Percentiles rank a stretch among this genome's conserved stretches.
phyloP scores from a whole-genome alignment of 2,113 vertebrate genomes.

The Tachysurus vachellii region DNA sequence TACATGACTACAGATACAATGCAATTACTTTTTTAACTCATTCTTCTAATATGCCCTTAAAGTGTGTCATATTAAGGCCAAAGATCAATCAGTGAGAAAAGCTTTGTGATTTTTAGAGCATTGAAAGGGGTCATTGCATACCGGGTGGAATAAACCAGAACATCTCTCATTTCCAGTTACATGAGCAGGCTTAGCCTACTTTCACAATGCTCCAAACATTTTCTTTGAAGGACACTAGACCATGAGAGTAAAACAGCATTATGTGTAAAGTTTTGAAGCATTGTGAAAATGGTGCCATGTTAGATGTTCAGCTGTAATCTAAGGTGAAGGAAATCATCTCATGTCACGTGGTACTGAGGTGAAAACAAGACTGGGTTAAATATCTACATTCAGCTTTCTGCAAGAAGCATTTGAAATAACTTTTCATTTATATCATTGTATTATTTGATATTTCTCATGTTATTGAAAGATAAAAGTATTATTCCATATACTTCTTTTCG shows the following conservation, averaged over 20 bases:
- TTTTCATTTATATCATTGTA: not conserved
- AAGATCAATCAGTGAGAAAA: slow-evolving; percentile 43
- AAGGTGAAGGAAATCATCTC: slow-evolving; percentile 7
- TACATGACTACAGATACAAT: not conserved
- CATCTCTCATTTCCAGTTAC: slow-evolving; percentile 37
- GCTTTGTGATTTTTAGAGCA: slow-evolving; percentile 55
- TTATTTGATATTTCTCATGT: not conserved
- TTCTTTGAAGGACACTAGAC: slow-evolving; percentile 62
- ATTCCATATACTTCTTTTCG: too few relatives aligned
- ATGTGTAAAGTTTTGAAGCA: slow-evolving; percentile 20
- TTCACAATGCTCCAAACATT: slow-evolving; percentile 37
- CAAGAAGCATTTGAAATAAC: not conserved
- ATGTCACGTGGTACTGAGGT: not conserved
- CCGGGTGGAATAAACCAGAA: slow-evolving; percentile 59
- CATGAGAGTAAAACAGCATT: slow-evolving; percentile 29
- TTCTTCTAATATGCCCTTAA: slow-evolving; percentile 28
- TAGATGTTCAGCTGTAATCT: not conserved
- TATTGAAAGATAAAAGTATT: not conserved
- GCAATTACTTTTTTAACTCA: not conserved
- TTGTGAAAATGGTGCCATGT: slow-evolving; percentile 24
- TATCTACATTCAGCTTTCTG: not conserved
- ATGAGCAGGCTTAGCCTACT: slow-evolving; percentile 51
- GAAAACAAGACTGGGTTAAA: not conserved
- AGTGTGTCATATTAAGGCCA: slow-evolving; percentile 29
- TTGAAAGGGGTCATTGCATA: slow-evolving; percentile 53